Conservation (phyloP, 1,140 invertebrate genomes). For the Pseudomyrmex gracilis region DNA sequence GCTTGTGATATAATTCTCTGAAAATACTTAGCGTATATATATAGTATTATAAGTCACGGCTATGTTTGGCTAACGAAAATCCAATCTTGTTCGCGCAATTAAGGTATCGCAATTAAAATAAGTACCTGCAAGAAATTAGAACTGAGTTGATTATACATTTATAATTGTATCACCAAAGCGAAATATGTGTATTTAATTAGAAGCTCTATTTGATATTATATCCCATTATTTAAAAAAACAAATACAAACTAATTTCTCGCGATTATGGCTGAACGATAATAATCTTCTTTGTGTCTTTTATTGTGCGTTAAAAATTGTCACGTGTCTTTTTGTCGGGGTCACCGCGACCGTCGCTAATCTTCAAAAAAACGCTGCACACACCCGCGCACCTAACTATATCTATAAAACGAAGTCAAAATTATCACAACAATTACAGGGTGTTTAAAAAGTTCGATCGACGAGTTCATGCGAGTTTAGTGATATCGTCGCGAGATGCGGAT, state of each 20-base stretch:
- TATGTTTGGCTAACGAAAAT: background rate
- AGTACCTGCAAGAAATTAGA: constrained; percentile 49
- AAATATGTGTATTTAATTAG: constrained; percentile 42
- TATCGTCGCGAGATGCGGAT: background rate
- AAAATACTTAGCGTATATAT: background rate
- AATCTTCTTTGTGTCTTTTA: no score
- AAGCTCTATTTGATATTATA: no score
- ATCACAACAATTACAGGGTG: constrained; percentile 27
- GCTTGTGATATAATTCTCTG: background rate
- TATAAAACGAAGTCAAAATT: background rate
- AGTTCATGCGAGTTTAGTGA: constrained; percentile 1
- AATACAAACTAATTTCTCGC: no score
- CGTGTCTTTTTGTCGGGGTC: no score
- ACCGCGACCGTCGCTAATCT: constrained; percentile 18
- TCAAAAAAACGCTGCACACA: background rate
- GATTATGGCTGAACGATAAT: no score
- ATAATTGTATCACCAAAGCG: constrained; percentile 45
- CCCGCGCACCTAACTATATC: background rate
- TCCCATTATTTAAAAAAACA: no score
- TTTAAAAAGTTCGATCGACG: constrained; percentile 50
- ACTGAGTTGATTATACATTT: constrained; percentile 49
- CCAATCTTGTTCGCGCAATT: constrained; percentile 57
- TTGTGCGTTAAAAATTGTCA: no score
- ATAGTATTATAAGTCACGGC: background rate
- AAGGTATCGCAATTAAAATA: constrained; percentile 36